A percentile compares a stretch with the other conserved stretches of the same genome.
Evolutionary conservation across 2,888 invertebrate species (phyloP).

Genomic region (Operophtera brumata): DNA sequence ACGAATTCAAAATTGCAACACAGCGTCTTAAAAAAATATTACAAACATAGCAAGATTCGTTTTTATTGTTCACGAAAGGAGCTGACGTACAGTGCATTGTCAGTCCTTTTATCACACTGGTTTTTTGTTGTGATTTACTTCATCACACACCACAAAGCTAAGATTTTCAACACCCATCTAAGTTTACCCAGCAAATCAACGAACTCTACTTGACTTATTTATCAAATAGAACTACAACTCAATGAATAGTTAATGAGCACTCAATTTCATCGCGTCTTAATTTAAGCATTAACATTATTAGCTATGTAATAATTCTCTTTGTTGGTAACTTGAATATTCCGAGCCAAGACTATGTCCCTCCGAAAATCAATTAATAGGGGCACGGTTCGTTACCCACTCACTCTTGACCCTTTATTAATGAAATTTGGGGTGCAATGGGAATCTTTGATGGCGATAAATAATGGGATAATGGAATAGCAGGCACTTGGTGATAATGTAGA

Average conservation of each 20-base stretch:
- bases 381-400: constrained; percentile 58
- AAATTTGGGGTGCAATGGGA: constrained; percentile 47
- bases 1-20: no score
- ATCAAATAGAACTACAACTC: constrained; percentile 29
- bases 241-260: constrained; percentile 52
- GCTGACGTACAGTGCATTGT: no score
- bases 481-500: background rate
- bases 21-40: no score
- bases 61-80: no score
- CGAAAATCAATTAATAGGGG: constrained; percentile 67
- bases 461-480: constrained; percentile 1
- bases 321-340: constrained; percentile 40
- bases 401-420: constrained; percentile 61
- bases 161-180: background rate
- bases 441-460: constrained; percentile 30
- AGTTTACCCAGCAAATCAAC: constrained; percentile 2
- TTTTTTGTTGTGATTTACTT: no score
- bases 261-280: constrained; percentile 56
- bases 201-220: constrained; percentile 17
- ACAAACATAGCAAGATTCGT: no score
- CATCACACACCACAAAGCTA: background rate
- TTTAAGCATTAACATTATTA: constrained; percentile 55
- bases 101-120: no score
- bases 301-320: constrained; percentile 56
- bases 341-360: constrained; percentile 33